Conservation (phyloP, 2,113 vertebrate genomes). For the Pangasianodon gigas region DNA sequence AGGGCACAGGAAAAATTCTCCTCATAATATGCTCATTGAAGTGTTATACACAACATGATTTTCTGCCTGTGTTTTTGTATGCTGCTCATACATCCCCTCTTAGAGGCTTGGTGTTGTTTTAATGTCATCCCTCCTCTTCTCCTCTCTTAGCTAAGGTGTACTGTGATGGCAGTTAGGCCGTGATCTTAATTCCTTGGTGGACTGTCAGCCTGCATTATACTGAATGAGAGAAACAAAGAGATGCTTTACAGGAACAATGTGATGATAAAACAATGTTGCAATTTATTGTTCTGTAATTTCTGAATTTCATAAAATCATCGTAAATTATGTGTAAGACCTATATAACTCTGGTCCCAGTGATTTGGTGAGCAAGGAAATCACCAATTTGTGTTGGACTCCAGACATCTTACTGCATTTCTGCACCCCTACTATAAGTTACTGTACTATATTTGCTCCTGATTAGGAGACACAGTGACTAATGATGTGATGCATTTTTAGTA, state of each 20-base stretch:
- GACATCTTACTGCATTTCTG: background rate
- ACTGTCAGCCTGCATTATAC: background rate
- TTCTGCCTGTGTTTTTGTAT: background rate
- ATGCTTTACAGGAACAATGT: background rate
- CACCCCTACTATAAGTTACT: background rate
- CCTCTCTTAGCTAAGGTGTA: background rate
- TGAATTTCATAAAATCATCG: background rate
- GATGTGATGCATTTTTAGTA: background rate
- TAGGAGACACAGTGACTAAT: background rate
- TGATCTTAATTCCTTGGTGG: conserved; percentile 4
- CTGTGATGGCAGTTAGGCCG: background rate
- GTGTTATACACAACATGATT: background rate
- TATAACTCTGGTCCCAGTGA: background rate
- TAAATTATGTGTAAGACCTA: background rate
- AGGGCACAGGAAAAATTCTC: background rate
- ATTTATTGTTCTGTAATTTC: background rate
- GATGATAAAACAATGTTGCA: background rate
- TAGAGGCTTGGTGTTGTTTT: background rate
- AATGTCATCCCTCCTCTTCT: background rate
- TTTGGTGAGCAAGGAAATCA: background rate
- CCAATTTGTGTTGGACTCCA: background rate
- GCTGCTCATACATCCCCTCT: background rate
- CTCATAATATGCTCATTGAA: background rate
- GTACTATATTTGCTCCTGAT: background rate
- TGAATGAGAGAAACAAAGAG: background rate